A percentile compares a stretch with the other conserved stretches of the same genome.
phyloP scores from a whole-genome alignment of 2,888 invertebrate genomes.

The Drymonia ruficornis region DNA sequence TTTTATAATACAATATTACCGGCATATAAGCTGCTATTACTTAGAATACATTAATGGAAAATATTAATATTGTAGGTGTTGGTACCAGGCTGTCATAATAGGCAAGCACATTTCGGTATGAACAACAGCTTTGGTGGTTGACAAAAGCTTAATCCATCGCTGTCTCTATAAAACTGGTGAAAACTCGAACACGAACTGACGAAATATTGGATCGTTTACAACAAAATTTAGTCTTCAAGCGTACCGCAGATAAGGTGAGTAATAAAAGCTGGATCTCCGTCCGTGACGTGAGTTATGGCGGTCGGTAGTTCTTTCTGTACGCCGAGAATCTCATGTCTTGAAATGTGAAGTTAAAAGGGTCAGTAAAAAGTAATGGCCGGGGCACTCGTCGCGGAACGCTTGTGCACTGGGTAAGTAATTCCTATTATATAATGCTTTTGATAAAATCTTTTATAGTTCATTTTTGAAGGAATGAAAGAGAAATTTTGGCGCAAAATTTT shows the following conservation, averaged over 20 bases:
- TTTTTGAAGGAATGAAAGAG: background rate
- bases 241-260: conserved; percentile 38
- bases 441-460: background rate
- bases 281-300: conserved; percentile 43
- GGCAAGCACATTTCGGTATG: too few relatives aligned
- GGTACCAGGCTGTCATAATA: too few relatives aligned
- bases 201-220: conserved; percentile 31
- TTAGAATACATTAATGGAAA: too few relatives aligned
- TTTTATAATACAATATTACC: background rate
- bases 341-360: conserved; percentile 44
- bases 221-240: conserved; percentile 19
- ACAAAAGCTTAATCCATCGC: background rate
- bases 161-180: conserved; percentile 3
- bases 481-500: background rate
- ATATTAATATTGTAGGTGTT: too few relatives aligned
- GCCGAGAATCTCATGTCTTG: conserved; percentile 33
- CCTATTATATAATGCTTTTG: conserved; percentile 5
- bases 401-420: background rate
- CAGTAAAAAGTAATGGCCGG: conserved; percentile 44
- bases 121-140: too few relatives aligned
- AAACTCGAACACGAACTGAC: conserved; percentile 23
- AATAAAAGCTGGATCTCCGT: conserved; percentile 38
- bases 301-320: conserved; percentile 43
- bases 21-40: background rate
- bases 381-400: conserved; percentile 20